Conservation (phyloP, 1,140 invertebrate species). For the Nephila pilipes region DNA sequence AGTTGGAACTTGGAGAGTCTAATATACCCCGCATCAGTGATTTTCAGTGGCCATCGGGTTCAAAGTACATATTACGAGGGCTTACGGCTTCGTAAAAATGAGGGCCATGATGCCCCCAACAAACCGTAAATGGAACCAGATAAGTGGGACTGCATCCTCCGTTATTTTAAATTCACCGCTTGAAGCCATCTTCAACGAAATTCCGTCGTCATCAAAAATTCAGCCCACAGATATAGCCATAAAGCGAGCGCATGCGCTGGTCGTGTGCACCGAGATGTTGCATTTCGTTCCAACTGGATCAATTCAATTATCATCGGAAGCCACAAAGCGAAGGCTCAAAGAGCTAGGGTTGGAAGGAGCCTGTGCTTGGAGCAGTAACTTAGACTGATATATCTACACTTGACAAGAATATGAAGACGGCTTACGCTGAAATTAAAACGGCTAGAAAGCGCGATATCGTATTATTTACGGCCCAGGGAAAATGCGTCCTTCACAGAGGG, state of each 20-base stretch:
- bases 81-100: slow-evolving; percentile 71
- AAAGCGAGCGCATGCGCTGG: slow-evolving; percentile 57
- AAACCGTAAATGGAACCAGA: slow-evolving; percentile 72
- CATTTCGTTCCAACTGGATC: slow-evolving; percentile 65
- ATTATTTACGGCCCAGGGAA: slow-evolving; percentile 67
- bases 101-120: slow-evolving; percentile 62
- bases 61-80: slow-evolving; percentile 58
- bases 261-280: slow-evolving; percentile 17
- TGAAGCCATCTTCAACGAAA: slow-evolving; percentile 62
- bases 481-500: slow-evolving; percentile 12
- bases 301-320: slow-evolving; percentile 72
- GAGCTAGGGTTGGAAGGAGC: not conserved
- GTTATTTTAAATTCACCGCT: slow-evolving; percentile 74
- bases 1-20: slow-evolving; percentile 66
- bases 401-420: slow-evolving; percentile 67
- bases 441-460: slow-evolving; percentile 49
- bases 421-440: slow-evolving; percentile 72
- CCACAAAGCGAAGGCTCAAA: slow-evolving; percentile 35
- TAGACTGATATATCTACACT: slow-evolving; percentile 60
- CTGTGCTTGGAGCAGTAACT: slow-evolving; percentile 39
- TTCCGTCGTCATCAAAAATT: slow-evolving; percentile 74
- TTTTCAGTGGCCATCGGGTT: slow-evolving; percentile 66
- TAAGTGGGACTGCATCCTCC: slow-evolving; percentile 68
- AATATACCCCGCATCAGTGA: slow-evolving; percentile 69
- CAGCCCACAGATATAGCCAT: slow-evolving; percentile 62